Conservation (phyloP, 2,888 invertebrate species). For the Electrophaes corylata region DNA sequence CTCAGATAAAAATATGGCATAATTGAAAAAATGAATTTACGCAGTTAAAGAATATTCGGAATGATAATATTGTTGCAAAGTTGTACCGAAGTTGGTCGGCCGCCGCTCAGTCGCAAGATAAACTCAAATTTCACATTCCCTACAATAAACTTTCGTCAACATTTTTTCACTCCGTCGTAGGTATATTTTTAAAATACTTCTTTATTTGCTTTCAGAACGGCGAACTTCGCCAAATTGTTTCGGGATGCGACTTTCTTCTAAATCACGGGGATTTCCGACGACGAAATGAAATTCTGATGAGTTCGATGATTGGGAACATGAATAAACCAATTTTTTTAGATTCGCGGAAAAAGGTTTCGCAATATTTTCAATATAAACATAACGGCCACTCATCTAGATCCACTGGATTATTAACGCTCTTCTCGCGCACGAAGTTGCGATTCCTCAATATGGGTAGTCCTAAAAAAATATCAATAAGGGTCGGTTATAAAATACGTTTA, state of each 20-base stretch:
- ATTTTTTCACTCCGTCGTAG: conserved; percentile 54
- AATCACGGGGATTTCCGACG: conserved; percentile 57
- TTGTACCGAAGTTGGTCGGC: conserved; percentile 57
- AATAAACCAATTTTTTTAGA: conserved; percentile 46
- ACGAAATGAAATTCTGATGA: conserved; percentile 60
- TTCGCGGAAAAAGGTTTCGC: conserved; percentile 32
- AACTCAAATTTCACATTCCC: conserved; percentile 64
- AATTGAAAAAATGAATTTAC: conserved; percentile 39
- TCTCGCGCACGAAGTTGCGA: conserved; percentile 14
- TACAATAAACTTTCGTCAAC: conserved; percentile 62
- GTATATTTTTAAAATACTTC: conserved; percentile 70
- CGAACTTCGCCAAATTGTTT: conserved; percentile 62
- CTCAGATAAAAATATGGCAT: conserved; percentile 16
- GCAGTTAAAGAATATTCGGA: conserved; percentile 44
- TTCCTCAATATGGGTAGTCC: conserved; percentile 40
- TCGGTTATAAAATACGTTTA: conserved; percentile 55
- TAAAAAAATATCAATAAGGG: conserved; percentile 58
- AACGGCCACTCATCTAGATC: conserved; percentile 28
- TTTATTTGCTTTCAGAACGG: conserved; percentile 64
- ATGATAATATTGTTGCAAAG: conserved; percentile 70
- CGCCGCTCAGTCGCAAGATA: conserved; percentile 58
- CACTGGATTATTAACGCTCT: conserved; percentile 38
- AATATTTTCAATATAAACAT: conserved; percentile 42
- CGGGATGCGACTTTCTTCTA: conserved; percentile 52
- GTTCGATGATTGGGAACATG: conserved; percentile 54